A percentile compares a stretch with the other conserved stretches of the same genome.
These are phyloP conservation scores for Pinna nobilis DNA, from an alignment of 1,140 invertebrate species.

Conservation along the genomic window DNA sequence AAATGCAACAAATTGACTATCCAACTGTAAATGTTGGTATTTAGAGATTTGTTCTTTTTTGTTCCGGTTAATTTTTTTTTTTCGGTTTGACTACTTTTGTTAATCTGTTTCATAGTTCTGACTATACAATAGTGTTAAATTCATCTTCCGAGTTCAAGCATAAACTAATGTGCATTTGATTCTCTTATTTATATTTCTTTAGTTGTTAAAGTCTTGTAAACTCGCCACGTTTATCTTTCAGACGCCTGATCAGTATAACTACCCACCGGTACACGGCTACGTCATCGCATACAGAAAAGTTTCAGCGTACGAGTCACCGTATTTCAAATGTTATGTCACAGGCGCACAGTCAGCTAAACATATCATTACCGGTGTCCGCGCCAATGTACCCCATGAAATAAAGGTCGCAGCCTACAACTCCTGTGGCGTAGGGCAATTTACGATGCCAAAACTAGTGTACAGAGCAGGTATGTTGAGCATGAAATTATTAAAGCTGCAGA, in stretches of 20 bases:
- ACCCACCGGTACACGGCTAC: constrained; percentile 2
- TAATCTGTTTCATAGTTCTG: neutral
- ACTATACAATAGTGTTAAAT: neutral
- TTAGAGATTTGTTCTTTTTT: too few species aligned
- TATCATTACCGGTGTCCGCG: constrained; percentile 10
- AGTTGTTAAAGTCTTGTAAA: neutral
- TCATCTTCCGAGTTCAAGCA: neutral
- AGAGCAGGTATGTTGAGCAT: too few species aligned
- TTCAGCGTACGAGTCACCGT: neutral
- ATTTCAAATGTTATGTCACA: constrained; percentile 10
- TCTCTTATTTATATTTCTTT: neutral
- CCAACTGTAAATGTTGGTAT: too few species aligned
- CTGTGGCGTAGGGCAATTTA: constrained; percentile 12
- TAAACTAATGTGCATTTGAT: neutral
- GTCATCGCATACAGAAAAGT: constrained; percentile 30
- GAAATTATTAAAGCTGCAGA: too few species aligned
- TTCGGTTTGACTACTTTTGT: neutral
- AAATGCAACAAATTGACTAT: too few species aligned
- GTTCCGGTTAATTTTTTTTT: too few species aligned
- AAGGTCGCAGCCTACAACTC: constrained; percentile 21
- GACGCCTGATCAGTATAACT: neutral
- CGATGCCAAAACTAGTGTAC: too few species aligned
- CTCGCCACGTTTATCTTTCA: neutral
- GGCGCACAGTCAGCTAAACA: neutral
- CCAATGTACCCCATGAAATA: constrained; percentile 9